Evolutionary conservation across 2,113 vertebrate genomes (phyloP), one percentile per base, ranked within the genome.

Genomic region (Actenoides hombroni): DNA sequence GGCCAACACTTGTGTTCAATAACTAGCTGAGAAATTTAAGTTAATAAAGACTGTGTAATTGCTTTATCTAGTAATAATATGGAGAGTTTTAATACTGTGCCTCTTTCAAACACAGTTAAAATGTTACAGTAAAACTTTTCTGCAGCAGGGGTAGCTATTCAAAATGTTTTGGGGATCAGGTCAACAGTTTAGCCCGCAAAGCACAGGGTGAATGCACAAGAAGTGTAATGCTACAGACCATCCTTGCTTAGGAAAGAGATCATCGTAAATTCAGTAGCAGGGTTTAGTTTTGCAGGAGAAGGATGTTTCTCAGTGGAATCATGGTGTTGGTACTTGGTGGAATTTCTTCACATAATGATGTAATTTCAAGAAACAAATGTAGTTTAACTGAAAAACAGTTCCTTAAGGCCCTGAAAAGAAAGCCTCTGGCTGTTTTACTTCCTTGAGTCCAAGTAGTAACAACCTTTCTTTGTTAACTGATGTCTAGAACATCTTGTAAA

Each of bases 281-380:
- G 33, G 44, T 93, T 68, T 46, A 44, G 39, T 89, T 91, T 77
- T 91, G 68, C 26, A 53, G 31, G 59, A 86, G 83, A 86, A 88
- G 80, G n/a, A 10, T 92, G 31, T 84, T 96, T 97, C 91, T 94
- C 81, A n/a, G 88, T 76, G 71, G 90, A 53, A 88, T 73, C 69
- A 5, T 7, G 2, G 67, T 81, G 26, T 46, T 88, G 75, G n/a
- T 88, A 16, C 67, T 85, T 97, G 85, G 93, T 95, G 88, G 86
- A 89, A 82, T 85, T 93, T 89, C 40, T 91, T 77, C 59, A 31
- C n/a, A 5, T 57, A 40, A 51, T 94, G 88, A 83, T 71, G 56
- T 91, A 90, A 96, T 96, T 83, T 91, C 73, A 75, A 97, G 94
- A 86, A 96, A 85, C 54, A 77, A 88, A 83, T 78, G 73, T 13